Base-by-base conservation (phyloP, 1,140 invertebrate genomes). In the Temnothorax nylanderi region DNA sequence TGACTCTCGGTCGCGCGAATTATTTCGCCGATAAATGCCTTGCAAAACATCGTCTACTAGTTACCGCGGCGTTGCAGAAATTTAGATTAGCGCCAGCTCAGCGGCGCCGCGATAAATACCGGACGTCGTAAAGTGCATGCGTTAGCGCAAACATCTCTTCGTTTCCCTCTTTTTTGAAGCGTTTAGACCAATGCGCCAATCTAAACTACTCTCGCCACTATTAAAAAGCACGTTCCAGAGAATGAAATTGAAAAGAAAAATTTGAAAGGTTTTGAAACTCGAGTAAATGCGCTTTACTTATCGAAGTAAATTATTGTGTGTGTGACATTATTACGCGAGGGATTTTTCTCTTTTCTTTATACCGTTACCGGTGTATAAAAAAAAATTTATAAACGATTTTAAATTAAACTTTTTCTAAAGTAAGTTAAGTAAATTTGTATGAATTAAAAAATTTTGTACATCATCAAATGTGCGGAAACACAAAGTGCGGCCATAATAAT, bases 1-100 rank as follows among this genome's bases (percentile, higher is more conserved):
- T 87, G 75, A 87, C 76, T 88, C 75, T 88, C 49, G 67, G 11
- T 56, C 49, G 44, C 47, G 60, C 64, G 60, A 72, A 60, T 77
- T 47, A 54, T 21, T 78, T 18, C 58, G 54, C 13, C 37, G 51
- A 44, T 47, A 47, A 56, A 32, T 18, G 62, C 65, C 32, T 69
- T 11, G 62, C 77, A 37, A 69, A 69, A 80, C 77, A 54, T 51
- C 32, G n/a, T 69, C 44, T 80, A 41, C 77, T 26, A 26, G n/a
- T 80, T 65, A 51, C 37, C 21, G 37, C 21, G 37, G n/a, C 44
- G 41, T 37, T 65, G 44, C 44, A 51, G 56, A 80, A 67, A 67
- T 80, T 67, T 37, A 47, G 32, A 77, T 77, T 64, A 64, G 18
- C 41, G 49, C 47, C 32, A 54, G 18, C 51, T 81, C 47, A 41